A percentile compares a stretch with the other conserved stretches of the same genome.
phyloP scores from a whole-genome alignment of 2,113 vertebrate genomes.

The Sula dactylatra region DNA sequence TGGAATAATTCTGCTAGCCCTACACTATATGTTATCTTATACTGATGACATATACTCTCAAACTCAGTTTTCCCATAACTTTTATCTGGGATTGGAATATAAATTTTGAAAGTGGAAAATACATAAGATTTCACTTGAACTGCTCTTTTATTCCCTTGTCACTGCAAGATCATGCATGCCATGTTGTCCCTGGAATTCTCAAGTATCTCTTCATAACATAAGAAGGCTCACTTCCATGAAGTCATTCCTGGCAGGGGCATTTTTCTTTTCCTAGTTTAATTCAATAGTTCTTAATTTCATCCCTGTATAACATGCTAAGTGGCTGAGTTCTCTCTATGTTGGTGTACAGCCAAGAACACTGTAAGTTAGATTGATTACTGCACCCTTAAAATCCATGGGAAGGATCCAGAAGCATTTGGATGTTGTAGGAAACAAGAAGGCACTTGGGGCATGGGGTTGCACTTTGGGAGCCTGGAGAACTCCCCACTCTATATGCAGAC shows the following conservation, averaged over 20 bases:
- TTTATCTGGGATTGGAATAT: background rate
- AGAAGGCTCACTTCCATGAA: background rate
- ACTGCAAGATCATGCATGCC: background rate
- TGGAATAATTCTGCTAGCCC: background rate
- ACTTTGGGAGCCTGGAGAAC: background rate
- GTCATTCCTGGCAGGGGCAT: background rate
- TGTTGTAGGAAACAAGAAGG: background rate
- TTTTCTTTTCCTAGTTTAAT: background rate
- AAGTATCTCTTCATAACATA: background rate
- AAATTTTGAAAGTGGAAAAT: background rate
- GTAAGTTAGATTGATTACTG: background rate
- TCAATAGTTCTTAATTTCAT: background rate
- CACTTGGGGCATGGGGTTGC: fast-evolving
- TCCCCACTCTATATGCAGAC: background rate
- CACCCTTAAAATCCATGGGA: background rate
- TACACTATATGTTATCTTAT: background rate
- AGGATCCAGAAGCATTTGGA: background rate
- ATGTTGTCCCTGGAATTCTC: background rate
- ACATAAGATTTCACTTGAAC: background rate
- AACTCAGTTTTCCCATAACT: background rate
- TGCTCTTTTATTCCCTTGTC: background rate
- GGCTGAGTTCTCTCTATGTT: background rate
- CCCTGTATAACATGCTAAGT: background rate
- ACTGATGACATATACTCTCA: background rate
- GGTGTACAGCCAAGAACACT: background rate